Evolutionary conservation across 2,797 vertebrate genomes (phyloP).

Genomic region (Hypotaenidia philippensis): DNA sequence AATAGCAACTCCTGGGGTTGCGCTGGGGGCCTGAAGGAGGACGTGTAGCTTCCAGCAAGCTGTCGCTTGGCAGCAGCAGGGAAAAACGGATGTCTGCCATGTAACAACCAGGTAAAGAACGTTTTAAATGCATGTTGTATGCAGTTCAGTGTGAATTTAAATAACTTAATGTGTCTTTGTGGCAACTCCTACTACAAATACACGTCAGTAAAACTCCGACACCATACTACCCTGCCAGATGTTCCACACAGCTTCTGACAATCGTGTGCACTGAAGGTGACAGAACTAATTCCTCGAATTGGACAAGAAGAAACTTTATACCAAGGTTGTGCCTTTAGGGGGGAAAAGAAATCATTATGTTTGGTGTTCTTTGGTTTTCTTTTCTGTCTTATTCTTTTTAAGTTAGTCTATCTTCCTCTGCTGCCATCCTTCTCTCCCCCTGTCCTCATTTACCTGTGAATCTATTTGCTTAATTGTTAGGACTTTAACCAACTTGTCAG

Average conservation of each 20-base stretch:
- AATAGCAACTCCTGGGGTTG: neutral
- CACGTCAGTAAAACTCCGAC: neutral
- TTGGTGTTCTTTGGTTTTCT: neutral
- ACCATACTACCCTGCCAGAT: neutral
- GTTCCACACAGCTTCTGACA: neutral
- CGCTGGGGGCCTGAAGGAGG: neutral
- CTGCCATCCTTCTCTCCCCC: neutral
- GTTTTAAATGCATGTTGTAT: neutral
- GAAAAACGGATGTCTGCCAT: neutral
- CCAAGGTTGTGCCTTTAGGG: neutral
- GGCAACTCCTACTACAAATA: neutral
- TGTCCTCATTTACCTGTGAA: neutral
- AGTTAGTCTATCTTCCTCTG: neutral
- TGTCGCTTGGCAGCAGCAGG: neutral
- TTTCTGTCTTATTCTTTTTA: neutral
- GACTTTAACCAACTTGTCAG: neutral
- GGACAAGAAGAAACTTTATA: neutral
- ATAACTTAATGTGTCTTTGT: neutral
- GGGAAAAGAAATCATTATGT: neutral
- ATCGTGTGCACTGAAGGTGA: rapidly evolving
- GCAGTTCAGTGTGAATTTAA: neutral
- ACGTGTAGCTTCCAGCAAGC: neutral
- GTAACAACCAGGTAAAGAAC: neutral
- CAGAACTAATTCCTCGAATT: neutral
- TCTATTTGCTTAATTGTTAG: neutral